A percentile compares a stretch with the other conserved stretches of the same genome.
Evolutionary conservation across 2,113 vertebrate species (phyloP).

Genomic region (Ceuthmochares aereus): DNA sequence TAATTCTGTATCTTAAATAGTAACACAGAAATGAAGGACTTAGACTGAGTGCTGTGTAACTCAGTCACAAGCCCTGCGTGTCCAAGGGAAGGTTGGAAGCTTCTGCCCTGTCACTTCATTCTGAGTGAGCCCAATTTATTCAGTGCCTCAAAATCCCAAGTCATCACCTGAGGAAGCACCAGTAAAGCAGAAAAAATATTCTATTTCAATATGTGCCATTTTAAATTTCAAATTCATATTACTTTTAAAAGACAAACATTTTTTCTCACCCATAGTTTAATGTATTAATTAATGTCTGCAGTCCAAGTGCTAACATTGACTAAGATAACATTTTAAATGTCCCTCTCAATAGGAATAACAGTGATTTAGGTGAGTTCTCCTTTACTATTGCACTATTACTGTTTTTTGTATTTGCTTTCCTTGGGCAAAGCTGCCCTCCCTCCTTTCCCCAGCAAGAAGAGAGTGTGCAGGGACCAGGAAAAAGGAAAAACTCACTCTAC

Average conservation of each 20-base stretch:
- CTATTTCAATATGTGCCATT: neutral
- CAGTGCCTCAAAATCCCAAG: no score
- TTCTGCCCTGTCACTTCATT: no score
- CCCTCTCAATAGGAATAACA: neutral
- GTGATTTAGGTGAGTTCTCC: neutral
- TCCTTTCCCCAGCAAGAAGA: fast-evolving
- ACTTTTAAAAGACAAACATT: neutral
- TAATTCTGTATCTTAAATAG: neutral
- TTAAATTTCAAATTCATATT: neutral
- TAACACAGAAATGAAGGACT: neutral
- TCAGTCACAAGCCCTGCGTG: neutral
- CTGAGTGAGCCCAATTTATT: no score
- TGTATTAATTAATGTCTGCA: neutral
- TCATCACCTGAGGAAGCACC: no score
- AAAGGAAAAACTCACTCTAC: neutral
- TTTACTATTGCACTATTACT: neutral
- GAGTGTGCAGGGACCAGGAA: neutral
- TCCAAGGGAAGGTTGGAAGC: no score
- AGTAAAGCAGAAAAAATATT: neutral
- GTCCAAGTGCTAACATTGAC: neutral
- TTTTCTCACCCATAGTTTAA: neutral
- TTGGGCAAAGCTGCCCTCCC: no score
- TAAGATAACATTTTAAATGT: no score
- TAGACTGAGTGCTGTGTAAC: no score
- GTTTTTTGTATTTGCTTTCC: neutral